Base-by-base conservation (phyloP, 2,113 vertebrate species). In the Echinops telfairi region DNA sequence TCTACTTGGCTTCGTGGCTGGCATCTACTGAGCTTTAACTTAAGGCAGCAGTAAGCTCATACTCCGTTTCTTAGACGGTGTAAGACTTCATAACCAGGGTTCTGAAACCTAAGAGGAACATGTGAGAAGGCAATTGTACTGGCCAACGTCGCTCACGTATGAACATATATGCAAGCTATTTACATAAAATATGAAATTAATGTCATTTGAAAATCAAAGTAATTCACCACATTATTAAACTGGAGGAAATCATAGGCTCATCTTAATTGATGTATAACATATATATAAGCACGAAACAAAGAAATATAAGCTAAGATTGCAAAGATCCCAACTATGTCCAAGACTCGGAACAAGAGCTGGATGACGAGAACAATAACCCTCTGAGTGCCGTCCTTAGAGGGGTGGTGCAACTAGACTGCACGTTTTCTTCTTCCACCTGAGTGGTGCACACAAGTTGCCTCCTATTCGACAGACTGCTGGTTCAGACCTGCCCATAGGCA, bases 181-280 rank as follows among this genome's bases (percentile, higher is more conserved):
- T 93, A 86, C 81, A 88, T 53, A 58, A 58, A 93, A 68, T 43
- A 53, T 86, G 43, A 78, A 14, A 68, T 66, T 89, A 22, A 58
- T 89, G 47, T 68, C 85, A 89, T 71, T 76, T 80, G 66, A 84
- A 92, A 91, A 88, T 75, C 88, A 92, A 40, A 57, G 75, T 81
- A 94, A 31, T 40, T 85, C 6, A 87, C 8, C 66, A 94, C 4
- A 71, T 40, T 40, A 40, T 40, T 40, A 40, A 40, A 40, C 40
- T 40, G 40, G 43, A 29, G 53, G 19, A 70, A 70, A 10, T 17
- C 40, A 70, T 7, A 47, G 66, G 10, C 83, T 36, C 3, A 73
- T 83, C 66, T 94, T 58, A 58, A 15, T 4, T 88, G 36, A 84
- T 43, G 17, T 36, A 47, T 68, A 91, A 27, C 40, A 40, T 40